These are phyloP conservation scores for Vulpes lagopus DNA, from an alignment of 2,113 vertebrate genomes.

Conservation along the genomic window DNA sequence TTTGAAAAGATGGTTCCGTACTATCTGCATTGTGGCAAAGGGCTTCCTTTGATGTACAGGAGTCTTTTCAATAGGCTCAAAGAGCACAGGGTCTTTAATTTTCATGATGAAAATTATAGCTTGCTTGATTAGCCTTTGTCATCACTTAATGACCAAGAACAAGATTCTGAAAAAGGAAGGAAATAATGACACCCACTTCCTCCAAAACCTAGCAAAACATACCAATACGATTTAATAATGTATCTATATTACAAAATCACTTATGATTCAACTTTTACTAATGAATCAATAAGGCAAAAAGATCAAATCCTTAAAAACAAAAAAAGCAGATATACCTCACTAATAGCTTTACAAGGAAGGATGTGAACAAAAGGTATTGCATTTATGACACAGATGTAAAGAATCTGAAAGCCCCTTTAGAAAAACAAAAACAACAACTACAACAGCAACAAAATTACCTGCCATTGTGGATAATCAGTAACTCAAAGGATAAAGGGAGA, in stretches of 20 bases:
- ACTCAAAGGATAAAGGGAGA: background rate
- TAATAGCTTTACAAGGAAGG: background rate
- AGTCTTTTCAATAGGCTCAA: background rate
- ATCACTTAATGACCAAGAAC: constrained; percentile 55
- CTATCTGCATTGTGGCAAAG: background rate
- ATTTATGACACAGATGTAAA: background rate
- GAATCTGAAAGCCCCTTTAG: background rate
- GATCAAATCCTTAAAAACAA: background rate
- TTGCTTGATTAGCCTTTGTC: constrained; percentile 64
- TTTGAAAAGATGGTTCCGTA: background rate
- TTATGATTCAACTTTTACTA: background rate
- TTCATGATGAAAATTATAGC: constrained; percentile 71
- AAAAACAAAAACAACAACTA: background rate
- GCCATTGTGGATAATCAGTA: background rate
- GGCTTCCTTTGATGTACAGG: background rate
- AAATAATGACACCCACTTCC: background rate
- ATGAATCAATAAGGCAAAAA: background rate
- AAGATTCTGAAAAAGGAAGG: constrained; percentile 7
- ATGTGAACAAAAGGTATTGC: background rate
- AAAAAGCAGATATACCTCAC: background rate
- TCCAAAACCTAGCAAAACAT: background rate
- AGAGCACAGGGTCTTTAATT: constrained; percentile 11
- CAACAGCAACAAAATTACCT: background rate
- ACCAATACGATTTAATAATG: background rate
- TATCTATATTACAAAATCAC: background rate